Conservation (phyloP, 2,797 vertebrate genomes). For the Mormyrops boulengeri region DNA sequence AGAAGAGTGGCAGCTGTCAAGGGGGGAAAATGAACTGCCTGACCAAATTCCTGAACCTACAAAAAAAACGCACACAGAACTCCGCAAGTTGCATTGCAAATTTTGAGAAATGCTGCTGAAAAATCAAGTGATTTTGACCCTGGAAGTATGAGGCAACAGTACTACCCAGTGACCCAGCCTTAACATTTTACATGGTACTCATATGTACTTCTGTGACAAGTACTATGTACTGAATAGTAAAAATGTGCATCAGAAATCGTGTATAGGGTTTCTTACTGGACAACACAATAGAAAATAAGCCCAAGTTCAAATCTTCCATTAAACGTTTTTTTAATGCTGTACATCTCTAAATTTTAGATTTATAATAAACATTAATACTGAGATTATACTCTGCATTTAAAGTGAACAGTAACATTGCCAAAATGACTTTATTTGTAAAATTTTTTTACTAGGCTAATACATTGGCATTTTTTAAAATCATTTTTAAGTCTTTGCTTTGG, state of each 20-base stretch:
- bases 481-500: neutral
- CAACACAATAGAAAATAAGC: neutral
- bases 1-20: neutral
- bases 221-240: neutral
- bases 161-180: neutral
- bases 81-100: neutral
- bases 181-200: neutral
- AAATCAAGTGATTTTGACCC: neutral
- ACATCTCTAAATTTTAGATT: neutral
- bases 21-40: neutral
- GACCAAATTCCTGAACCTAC: neutral
- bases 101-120: neutral
- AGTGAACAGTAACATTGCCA: neutral
- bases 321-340: neutral
- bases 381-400: neutral
- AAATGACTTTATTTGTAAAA: neutral
- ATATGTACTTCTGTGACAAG: neutral
- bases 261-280: neutral
- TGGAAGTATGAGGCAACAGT: neutral
- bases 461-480: neutral
- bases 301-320: neutral
- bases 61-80: neutral
- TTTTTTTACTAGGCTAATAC: neutral
- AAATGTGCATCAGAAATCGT: neutral
- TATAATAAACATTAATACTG: neutral